These are phyloP conservation scores for Oryzias sinensis DNA, from an alignment of 2,797 vertebrate genomes.

Conservation along the genomic window DNA sequence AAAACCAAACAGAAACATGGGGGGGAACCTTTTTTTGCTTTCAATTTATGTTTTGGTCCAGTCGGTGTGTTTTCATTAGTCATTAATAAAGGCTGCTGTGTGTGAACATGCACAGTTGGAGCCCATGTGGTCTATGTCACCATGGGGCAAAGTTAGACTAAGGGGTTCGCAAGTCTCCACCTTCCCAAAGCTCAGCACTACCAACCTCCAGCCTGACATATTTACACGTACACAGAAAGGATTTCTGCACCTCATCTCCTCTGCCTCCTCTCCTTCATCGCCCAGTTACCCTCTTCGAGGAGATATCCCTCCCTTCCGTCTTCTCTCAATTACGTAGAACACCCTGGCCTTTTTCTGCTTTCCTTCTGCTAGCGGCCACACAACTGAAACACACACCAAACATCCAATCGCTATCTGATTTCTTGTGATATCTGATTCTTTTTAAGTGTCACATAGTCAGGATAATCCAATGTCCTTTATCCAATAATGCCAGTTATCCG, in stretches of 20 bases:
- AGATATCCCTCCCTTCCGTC: background rate
- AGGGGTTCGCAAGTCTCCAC: constrained; percentile 31
- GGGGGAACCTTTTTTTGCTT: no score
- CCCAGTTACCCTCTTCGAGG: constrained; percentile 2
- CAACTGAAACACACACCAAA: no score
- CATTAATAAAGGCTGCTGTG: constrained; percentile 31
- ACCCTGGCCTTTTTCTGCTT: background rate
- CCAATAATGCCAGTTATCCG: no score
- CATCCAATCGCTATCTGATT: no score
- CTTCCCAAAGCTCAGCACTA: constrained; percentile 10
- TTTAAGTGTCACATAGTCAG: no score
- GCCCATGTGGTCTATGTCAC: constrained; percentile 33
- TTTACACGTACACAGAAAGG: constrained; percentile 56
- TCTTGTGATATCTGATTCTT: no score
- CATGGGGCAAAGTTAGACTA: constrained; percentile 30
- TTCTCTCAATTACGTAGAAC: background rate
- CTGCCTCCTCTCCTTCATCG: constrained; percentile 11
- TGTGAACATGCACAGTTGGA: constrained; percentile 31
- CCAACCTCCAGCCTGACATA: constrained; percentile 16
- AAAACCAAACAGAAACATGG: no score
- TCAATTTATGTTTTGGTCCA: no score
- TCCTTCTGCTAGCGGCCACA: background rate
- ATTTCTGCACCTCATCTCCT: constrained; percentile 40
- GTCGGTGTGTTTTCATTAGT: background rate
- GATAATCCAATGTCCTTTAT: no score